Base-by-base conservation (phyloP, 1,140 invertebrate genomes). In the Anoplolepis gracilipes region DNA sequence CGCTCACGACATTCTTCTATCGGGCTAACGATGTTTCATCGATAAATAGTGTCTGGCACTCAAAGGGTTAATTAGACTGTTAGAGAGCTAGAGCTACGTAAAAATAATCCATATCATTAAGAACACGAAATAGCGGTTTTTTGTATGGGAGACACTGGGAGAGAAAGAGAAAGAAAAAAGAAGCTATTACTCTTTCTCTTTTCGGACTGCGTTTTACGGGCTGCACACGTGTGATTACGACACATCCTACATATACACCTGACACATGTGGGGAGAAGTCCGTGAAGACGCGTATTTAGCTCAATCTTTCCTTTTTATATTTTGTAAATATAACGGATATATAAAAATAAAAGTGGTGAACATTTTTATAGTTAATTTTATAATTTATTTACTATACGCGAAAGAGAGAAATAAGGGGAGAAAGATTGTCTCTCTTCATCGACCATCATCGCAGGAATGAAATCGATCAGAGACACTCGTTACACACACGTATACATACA, bases 321-420 rank as follows among this genome's bases (percentile, higher is more conserved):
- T 91, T 85, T 94, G 93, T 94, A 94, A 92, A 94, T 94, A 94
- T 86, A 86, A 72, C 85, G 84, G 59, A 88, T 79, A 90, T 89
- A 90, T 88, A 84, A 82, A 90, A 90, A 90, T 88, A 84, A 82
- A 72, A 90, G 76, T 88, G 73, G 76, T 90, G 81, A 91, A 91
- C 93, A 92, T 93, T 94, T 93, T 92, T 92, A 91, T 93, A 94
- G 93, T 91, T 87, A 86, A 89, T 84, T 76, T 92, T 91, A 91
- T 92, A 93, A 94, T 93, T 94, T 94, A 94, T 94, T 94, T 94
- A 94, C 93, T 94, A 93, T 19, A 16, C 46, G 46, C 90, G 79
- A 79, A 90, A 64, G 36, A 46, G 89, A 88, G 72, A 87, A 70
- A 81, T 76, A 49, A 19, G 46, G 16, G 46, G 16, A 49, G 46